Conservation (phyloP, 2,888 invertebrate genomes). For the Papilio protenor region DNA sequence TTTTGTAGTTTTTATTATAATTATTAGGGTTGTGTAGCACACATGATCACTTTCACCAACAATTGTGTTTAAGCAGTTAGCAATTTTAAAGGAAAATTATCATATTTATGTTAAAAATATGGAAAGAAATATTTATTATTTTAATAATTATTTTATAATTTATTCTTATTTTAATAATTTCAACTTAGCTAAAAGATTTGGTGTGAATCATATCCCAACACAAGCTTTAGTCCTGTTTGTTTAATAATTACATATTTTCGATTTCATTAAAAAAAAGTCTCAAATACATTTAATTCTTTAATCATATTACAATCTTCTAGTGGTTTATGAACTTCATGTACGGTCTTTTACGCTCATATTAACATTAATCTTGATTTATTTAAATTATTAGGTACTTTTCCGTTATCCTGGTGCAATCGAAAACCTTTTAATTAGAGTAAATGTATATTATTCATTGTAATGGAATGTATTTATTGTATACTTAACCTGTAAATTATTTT, state of each 20-base stretch:
- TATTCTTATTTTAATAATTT: background rate
- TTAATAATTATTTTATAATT: no score
- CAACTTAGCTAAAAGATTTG: conserved; percentile 2
- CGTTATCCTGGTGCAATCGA: no score
- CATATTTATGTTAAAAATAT: background rate
- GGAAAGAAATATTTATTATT: no score
- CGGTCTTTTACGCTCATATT: background rate
- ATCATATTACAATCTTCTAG: background rate
- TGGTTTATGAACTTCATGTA: background rate
- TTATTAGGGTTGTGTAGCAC: background rate
- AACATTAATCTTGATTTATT: no score
- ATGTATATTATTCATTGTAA: background rate
- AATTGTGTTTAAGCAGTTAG: background rate
- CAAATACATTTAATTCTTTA: no score
- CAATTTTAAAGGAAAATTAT: background rate
- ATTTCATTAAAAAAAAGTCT: no score
- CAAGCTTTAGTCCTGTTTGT: background rate
- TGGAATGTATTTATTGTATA: no score
- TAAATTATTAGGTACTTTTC: no score
- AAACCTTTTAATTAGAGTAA: background rate
- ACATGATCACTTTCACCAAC: background rate
- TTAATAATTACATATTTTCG: background rate
- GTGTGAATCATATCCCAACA: background rate
- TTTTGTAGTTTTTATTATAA: background rate
- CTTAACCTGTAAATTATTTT: no score